Percentiles rank a stretch among this genome's conserved stretches.
Evolutionary conservation across 1,140 invertebrate species (phyloP).

Genomic region (Triops longicaudatus): DNA sequence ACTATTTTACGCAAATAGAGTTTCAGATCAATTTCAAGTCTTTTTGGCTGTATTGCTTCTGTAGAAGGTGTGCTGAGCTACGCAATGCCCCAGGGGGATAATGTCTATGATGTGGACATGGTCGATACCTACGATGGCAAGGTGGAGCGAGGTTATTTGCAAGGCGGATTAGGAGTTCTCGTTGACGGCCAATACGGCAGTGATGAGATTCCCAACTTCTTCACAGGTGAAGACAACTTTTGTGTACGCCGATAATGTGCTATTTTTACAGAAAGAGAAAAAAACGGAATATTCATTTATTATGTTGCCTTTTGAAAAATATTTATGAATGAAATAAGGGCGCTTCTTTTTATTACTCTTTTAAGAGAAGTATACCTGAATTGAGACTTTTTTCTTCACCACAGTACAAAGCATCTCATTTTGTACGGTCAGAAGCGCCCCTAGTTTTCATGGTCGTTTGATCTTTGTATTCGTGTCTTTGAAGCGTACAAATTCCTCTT

Average conservation of each 20-base stretch:
- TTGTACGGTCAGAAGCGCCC: too few species aligned
- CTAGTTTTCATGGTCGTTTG: too few species aligned
- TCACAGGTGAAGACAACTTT: slow-evolving; percentile 50
- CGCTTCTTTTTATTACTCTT: too few species aligned
- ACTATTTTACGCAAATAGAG: not conserved
- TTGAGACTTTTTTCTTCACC: too few species aligned
- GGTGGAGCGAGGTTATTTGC: slow-evolving; percentile 39
- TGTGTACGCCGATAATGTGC: not conserved
- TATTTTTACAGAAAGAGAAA: too few species aligned
- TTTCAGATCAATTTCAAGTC: not conserved
- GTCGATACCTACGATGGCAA: slow-evolving; percentile 52
- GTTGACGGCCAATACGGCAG: slow-evolving; percentile 74
- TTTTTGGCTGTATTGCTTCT: not conserved
- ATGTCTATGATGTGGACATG: slow-evolving; percentile 45
- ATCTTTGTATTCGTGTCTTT: too few species aligned
- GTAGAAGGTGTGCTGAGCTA: slow-evolving; percentile 44
- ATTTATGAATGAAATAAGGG: too few species aligned
- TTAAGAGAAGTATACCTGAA: too few species aligned
- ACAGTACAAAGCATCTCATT: too few species aligned
- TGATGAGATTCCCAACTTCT: slow-evolving; percentile 59
- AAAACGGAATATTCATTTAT: too few species aligned
- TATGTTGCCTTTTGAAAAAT: too few species aligned
- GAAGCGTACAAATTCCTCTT: too few species aligned
- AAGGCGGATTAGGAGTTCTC: slow-evolving; percentile 78
- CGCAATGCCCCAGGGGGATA: slow-evolving; percentile 49